A percentile compares a stretch with the other conserved stretches of the same genome.
Evolutionary conservation across 1,140 invertebrate genomes (phyloP).

Genomic region (Periplaneta americana): DNA sequence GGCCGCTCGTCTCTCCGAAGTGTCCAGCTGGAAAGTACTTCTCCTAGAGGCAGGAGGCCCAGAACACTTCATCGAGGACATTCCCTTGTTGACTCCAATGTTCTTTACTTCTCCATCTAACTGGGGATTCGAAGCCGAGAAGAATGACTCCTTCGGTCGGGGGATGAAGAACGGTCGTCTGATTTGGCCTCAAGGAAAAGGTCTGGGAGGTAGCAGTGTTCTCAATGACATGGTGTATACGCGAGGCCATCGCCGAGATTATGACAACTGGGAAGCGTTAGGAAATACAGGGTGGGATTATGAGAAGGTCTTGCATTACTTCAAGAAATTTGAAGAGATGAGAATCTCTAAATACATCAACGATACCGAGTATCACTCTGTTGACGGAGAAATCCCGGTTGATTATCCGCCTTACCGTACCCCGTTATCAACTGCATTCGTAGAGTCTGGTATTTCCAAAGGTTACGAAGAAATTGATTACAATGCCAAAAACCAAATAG

Average conservation of each 20-base stretch:
- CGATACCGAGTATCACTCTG: slow-evolving; percentile 33
- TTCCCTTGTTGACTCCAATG: too few relatives aligned
- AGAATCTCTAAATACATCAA: slow-evolving; percentile 36
- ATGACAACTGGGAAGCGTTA: slow-evolving; percentile 50
- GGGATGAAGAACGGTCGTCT: too few relatives aligned
- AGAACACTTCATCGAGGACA: too few relatives aligned
- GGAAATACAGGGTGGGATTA: slow-evolving; percentile 52
- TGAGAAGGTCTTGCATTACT: slow-evolving; percentile 17
- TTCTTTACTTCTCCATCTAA: too few relatives aligned
- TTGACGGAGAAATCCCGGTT: slow-evolving; percentile 21
- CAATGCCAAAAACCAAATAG: slow-evolving; percentile 58
- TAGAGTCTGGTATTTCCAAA: slow-evolving; percentile 72
- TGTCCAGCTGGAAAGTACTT: too few relatives aligned
- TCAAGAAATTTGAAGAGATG: neutral
- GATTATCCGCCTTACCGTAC: slow-evolving; percentile 66
- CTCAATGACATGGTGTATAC: slow-evolving; percentile 60
- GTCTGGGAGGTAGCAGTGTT: slow-evolving; percentile 47
- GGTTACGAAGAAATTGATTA: slow-evolving; percentile 66
- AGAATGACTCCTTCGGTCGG: too few relatives aligned
- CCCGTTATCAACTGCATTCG: slow-evolving; percentile 70
- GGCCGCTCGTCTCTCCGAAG: slow-evolving; percentile 34
- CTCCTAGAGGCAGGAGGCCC: too few relatives aligned
- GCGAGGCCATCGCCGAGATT: slow-evolving; percentile 52
- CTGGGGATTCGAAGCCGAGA: too few relatives aligned
- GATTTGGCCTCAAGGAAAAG: slow-evolving; percentile 20